A percentile compares a stretch with the other conserved stretches of the same genome.
Evolutionary conservation across 2,113 vertebrate species (phyloP).

Genomic region (Centrocercus urophasianus): DNA sequence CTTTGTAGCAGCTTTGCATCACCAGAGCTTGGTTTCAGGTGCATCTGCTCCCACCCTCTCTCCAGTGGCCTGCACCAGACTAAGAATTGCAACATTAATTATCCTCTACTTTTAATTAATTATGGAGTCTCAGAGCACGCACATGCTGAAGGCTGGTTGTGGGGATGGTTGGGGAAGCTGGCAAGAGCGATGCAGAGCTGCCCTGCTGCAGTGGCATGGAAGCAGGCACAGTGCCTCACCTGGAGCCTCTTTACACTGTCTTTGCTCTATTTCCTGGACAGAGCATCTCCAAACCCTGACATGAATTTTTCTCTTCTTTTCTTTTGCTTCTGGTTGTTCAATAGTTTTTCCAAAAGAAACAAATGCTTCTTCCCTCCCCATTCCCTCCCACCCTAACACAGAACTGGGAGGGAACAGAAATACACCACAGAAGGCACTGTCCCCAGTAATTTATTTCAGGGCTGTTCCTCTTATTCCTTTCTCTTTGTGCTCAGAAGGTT

Average conservation of each 20-base stretch:
- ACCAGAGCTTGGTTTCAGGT: not conserved
- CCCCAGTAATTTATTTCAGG: not conserved
- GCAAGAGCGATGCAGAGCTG: not conserved
- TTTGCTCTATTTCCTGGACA: rapidly evolving
- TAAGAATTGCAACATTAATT: constrained; percentile 32
- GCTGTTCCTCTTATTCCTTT: not conserved
- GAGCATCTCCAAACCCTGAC: not conserved
- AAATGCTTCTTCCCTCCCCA: not conserved
- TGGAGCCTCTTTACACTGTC: not conserved
- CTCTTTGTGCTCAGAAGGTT: not conserved
- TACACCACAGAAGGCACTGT: not conserved
- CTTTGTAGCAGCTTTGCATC: not conserved
- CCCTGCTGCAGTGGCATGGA: rapidly evolving
- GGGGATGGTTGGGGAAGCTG: not conserved
- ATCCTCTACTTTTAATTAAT: constrained; percentile 51
- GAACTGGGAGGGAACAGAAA: not conserved
- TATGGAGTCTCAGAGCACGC: not conserved
- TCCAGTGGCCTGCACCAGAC: not conserved
- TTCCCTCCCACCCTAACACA: not conserved
- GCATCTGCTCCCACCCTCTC: not conserved
- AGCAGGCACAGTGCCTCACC: rapidly evolving
- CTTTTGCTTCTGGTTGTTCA: not conserved
- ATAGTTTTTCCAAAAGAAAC: not conserved
- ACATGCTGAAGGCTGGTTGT: not conserved
- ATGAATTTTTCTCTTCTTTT: not conserved